Conservation (phyloP, 2,888 invertebrate genomes). For the Acrobasis consociella region DNA sequence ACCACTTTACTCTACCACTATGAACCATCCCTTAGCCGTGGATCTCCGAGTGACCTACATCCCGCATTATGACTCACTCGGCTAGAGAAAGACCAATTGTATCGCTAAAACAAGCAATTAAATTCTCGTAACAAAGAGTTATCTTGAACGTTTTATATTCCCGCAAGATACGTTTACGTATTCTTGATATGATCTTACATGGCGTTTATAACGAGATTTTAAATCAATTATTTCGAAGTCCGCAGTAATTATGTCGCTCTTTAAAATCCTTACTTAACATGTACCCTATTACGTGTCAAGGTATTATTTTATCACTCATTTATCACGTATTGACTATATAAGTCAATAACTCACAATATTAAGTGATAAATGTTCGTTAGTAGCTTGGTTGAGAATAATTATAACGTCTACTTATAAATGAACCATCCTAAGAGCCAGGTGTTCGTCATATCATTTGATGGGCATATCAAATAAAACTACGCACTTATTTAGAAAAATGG, state of each 20-base stretch:
- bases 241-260: neutral
- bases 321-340: too few species aligned
- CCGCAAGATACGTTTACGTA: neutral
- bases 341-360: too few species aligned
- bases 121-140: neutral
- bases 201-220: neutral
- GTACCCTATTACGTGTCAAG: too few species aligned
- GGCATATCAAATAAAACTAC: too few species aligned
- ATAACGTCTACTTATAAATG: too few species aligned
- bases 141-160: neutral
- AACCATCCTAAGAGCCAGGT: too few species aligned
- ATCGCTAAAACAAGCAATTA: conserved; percentile 29
- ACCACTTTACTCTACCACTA: conserved; percentile 7
- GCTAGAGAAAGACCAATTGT: conserved; percentile 31
- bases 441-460: too few species aligned
- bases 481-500: too few species aligned
- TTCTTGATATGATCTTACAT: neutral
- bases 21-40: neutral
- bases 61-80: conserved; percentile 28
- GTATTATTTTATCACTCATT: too few species aligned
- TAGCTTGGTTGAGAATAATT: too few species aligned
- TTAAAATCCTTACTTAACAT: neutral
- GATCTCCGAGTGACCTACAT: conserved; percentile 28
- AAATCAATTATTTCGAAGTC: neutral
- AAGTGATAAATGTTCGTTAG: too few species aligned